Evolutionary conservation across 2,797 vertebrate species (phyloP).

Genomic region (Phyllotis vaccarum): DNA sequence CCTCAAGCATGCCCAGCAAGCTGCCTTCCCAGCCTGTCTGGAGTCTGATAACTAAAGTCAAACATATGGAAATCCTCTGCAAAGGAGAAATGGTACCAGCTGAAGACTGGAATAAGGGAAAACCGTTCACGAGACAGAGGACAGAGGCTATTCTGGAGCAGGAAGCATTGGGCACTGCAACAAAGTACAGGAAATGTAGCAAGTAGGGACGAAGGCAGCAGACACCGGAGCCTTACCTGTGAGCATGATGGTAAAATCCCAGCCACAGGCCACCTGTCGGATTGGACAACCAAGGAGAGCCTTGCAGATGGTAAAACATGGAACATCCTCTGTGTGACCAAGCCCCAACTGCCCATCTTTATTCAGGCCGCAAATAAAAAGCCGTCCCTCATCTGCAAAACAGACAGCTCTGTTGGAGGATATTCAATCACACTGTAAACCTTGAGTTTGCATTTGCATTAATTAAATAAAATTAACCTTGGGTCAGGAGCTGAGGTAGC

Average conservation of each 20-base stretch:
- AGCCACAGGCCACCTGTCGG: slow-evolving; percentile 93
- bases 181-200: not conserved
- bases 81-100: not conserved
- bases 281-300: slow-evolving; percentile 86
- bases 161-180: not conserved
- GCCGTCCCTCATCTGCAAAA: slow-evolving; percentile 89
- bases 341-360: slow-evolving; percentile 95
- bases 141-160: not conserved
- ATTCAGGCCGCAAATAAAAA: slow-evolving; percentile 95
- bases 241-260: slow-evolving; percentile 96
- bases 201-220: not conserved
- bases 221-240: slow-evolving; percentile 89
- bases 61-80: not conserved
- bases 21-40: not conserved
- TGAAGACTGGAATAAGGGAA: not conserved
- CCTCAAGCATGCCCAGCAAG: not conserved
- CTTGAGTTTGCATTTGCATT: not conserved
- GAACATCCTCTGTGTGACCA: slow-evolving; percentile 89
- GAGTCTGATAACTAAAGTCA: slow-evolving; percentile 19
- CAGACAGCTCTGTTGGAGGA: slow-evolving; percentile 31
- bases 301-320: slow-evolving; percentile 89
- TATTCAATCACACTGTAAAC: not conserved
- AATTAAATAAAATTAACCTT: not conserved
- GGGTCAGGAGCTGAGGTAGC: not conserved
- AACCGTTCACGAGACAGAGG: not conserved